These are phyloP conservation scores for Mantis religiosa DNA, from an alignment of 2,888 invertebrate genomes.

Conservation along the genomic window DNA sequence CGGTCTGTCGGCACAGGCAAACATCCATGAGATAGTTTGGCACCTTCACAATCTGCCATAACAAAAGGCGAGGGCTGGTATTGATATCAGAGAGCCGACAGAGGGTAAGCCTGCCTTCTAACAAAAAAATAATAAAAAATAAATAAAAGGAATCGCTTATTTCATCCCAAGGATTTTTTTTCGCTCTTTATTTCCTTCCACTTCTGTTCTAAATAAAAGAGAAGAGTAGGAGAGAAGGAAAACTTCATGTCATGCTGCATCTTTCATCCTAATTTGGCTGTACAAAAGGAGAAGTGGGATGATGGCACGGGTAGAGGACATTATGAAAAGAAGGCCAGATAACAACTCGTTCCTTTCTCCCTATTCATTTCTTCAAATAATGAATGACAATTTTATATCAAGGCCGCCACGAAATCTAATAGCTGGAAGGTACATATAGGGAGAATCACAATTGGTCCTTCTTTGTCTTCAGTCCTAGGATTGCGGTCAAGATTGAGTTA, in stretches of 20 bases:
- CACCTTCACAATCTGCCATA: constrained; percentile 4
- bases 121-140: constrained; percentile 5
- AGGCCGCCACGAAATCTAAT: neutral
- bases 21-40: constrained; percentile 16
- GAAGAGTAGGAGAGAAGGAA: neutral
- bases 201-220: constrained; percentile 1
- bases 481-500: no score
- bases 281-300: constrained; percentile 10
- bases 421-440: neutral
- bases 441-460: neutral
- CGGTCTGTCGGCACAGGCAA: neutral
- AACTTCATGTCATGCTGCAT: constrained; percentile 14
- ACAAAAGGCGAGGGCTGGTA: neutral
- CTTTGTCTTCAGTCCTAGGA: no score
- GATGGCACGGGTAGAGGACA: neutral
- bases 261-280: constrained; percentile 15
- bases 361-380: constrained; percentile 2
- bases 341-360: neutral
- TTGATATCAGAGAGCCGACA: neutral
- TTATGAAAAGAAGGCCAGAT: constrained; percentile 10
- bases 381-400: constrained; percentile 10
- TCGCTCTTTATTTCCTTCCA: neutral
- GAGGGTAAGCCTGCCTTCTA: neutral
- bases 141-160: neutral
- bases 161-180: neutral